Conservation (phyloP, 2,888 invertebrate species). For the Teinopalpus imperialis region DNA sequence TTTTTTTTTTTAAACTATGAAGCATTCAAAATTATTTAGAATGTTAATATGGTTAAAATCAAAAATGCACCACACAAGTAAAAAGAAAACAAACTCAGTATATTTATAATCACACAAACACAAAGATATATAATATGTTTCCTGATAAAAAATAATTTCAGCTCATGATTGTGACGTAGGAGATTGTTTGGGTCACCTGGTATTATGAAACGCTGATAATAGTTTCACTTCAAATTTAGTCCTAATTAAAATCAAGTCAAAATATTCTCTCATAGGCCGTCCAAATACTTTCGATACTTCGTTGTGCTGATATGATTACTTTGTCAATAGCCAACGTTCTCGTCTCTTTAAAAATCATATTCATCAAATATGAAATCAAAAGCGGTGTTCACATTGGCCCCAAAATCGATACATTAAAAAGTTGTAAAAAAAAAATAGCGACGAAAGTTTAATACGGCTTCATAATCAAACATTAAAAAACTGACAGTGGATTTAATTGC, state of each 20-base stretch:
- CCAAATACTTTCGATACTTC: conserved; percentile 45
- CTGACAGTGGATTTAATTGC: conserved; percentile 41
- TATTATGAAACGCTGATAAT: too few species aligned
- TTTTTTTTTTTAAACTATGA: conserved; percentile 49
- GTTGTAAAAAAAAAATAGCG: conserved; percentile 33
- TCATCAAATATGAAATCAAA: conserved; percentile 65
- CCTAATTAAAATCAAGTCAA: conserved; percentile 72
- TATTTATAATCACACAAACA: conserved; percentile 54
- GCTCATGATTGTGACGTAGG: conserved; percentile 35
- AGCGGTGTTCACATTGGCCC: conserved; percentile 44
- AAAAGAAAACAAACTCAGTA: conserved; percentile 43
- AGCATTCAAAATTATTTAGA: conserved; percentile 66
- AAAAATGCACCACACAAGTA: conserved; percentile 60
- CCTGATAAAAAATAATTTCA: conserved; percentile 68
- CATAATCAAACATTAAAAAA: conserved; percentile 71
- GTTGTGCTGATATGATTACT: conserved; percentile 53
- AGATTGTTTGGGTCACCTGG: too few species aligned
- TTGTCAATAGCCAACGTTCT: conserved; percentile 49
- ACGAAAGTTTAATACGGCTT: conserved; percentile 28
- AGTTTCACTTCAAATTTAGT: conserved; percentile 43
- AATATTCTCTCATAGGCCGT: conserved; percentile 42
- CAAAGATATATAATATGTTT: conserved; percentile 66
- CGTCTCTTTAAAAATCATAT: conserved; percentile 56
- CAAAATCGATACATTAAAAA: conserved; percentile 33
- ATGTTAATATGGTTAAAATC: conserved; percentile 80